Evolutionary conservation across 2,797 vertebrate genomes (phyloP).

Genomic region (Eremophila alpestris): DNA sequence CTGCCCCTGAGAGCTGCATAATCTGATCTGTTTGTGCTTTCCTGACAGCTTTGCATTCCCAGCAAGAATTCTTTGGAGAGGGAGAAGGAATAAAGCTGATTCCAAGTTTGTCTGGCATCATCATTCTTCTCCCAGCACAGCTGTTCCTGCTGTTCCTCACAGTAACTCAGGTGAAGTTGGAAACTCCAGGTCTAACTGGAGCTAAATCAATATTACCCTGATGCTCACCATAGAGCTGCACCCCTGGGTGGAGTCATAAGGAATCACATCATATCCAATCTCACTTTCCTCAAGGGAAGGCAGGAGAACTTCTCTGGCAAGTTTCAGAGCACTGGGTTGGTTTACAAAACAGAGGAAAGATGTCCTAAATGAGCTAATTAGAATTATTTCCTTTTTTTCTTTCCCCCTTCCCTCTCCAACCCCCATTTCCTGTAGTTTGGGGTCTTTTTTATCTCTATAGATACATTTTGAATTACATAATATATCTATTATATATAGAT

Average conservation of each 20-base stretch:
- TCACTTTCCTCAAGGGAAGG: not conserved
- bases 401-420: accelerated
- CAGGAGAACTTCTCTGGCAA: not conserved
- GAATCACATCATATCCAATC: not conserved
- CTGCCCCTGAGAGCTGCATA: not conserved
- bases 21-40: not conserved
- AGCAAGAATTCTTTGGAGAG: not conserved
- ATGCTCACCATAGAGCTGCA: not conserved
- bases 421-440: accelerated
- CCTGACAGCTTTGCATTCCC: not conserved
- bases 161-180: not conserved
- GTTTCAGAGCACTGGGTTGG: not conserved
- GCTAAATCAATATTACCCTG: not conserved
- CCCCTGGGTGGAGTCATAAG: not conserved
- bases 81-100: not conserved
- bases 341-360: not conserved
- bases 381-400: not conserved
- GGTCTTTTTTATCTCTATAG: not conserved
- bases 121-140: not conserved
- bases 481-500: no score
- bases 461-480: slow-evolving; percentile 11
- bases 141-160: not conserved
- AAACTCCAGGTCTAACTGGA: not conserved
- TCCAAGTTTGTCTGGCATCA: accelerated
- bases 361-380: not conserved